Evolutionary conservation across 2,113 vertebrate genomes (phyloP).

Genomic region (Gadus chalcogrammus): DNA sequence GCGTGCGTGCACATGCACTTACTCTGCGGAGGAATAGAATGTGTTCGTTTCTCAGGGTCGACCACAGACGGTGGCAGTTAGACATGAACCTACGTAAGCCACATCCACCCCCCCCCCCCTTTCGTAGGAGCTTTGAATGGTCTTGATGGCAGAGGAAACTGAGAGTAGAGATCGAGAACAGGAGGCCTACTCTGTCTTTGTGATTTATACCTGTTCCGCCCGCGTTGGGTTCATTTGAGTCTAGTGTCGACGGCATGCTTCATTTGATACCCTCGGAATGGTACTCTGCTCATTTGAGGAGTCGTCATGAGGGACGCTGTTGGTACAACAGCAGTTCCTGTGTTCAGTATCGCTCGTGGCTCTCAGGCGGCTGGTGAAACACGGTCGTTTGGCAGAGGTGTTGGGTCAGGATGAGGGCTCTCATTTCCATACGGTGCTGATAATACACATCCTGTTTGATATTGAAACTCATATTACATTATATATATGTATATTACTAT

Average conservation of each 20-base stretch:
- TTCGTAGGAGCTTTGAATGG: conserved; percentile 41
- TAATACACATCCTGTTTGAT: no score
- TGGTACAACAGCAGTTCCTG: conserved; percentile 70
- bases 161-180: conserved; percentile 13
- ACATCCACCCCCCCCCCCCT: conserved; percentile 28
- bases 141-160: conserved; percentile 23
- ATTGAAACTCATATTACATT: no score
- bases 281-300: conserved; percentile 65
- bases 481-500: conserved; percentile 25
- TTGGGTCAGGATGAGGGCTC: no score
- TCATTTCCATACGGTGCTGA: no score
- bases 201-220: conserved; percentile 16
- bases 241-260: conserved; percentile 28
- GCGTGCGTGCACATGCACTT: no score
- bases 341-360: conserved; percentile 73
- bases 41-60: neutral
- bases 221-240: conserved; percentile 30
- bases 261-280: conserved; percentile 62
- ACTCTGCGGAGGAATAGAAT: no score
- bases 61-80: conserved; percentile 24
- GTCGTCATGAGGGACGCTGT: conserved; percentile 59
- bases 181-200: conserved; percentile 19
- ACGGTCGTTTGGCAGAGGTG: conserved; percentile 39
- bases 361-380: conserved; percentile 71
- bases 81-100: conserved; percentile 45